Base-by-base conservation (phyloP, 2,113 vertebrate species). In the Thinocorus orbignyianus region DNA sequence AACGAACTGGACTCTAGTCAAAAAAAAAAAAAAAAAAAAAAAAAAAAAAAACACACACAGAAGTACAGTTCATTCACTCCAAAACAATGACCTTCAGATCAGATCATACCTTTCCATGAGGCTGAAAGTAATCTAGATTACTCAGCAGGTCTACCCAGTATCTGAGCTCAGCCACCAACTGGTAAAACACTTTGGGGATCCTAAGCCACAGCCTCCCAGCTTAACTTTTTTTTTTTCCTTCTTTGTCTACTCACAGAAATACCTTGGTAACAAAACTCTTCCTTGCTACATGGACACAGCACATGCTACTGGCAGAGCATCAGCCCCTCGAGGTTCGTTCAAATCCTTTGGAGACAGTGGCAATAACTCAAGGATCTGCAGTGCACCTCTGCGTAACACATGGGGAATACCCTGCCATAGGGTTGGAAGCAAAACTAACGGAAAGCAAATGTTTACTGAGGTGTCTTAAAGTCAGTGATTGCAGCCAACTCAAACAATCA, bases 401-500 rank as follows among this genome's bases (percentile, higher is more conserved):
- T 2, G 10, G 54, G 41, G 44, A 90, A 68, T n/a, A 69, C 64
- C 31, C 44, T 69, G 52, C 69, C 80, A 22, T 7, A 7, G 69
- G 57, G 17, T 42, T 55, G 51, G 44, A 62, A 83, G 60, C 8
- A 7, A 95, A 84, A 66, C 25, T 16, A 35, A 25, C 39, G 9
- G 49, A 73, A 79, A 92, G 42, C 13, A 77, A 89, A 61, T 9
- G 23, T 64, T 85, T 61, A 17, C 37, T 61, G 52, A 81, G 44
- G 44, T 76, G 17, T 17, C 86, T 60, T 62, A 80, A 91, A 96
- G 19, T 61, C 88, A 13, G 8, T 81, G 69, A 91, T 74, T 71
- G 93, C 85, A 93, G 58, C 51, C 81, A 82, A 51, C 83, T 64
- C 81, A 91, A 96, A 74, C 60, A 88, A 88, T 92, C 82, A 91